Evolutionary conservation across 2,888 invertebrate genomes (phyloP).

Genomic region (Lissocephala sabroskyi): DNA sequence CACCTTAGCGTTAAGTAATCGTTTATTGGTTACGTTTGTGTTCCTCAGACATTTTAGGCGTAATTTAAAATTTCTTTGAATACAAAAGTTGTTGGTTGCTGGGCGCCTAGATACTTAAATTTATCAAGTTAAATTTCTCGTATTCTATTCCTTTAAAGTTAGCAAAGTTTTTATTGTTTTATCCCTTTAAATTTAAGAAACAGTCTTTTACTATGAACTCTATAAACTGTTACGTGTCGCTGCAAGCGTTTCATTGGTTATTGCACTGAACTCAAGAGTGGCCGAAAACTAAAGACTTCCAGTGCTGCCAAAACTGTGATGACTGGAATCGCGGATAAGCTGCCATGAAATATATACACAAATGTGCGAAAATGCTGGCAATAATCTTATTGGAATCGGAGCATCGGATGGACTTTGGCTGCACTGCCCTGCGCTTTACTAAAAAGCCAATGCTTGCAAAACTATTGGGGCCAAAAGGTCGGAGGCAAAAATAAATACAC

Average conservation of each 20-base stretch:
- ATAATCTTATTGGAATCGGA: no score
- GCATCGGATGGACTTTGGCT: no score
- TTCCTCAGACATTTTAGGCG: not conserved
- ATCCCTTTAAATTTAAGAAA: slow-evolving; percentile 47
- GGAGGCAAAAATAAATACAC: slow-evolving; percentile 30
- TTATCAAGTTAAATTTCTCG: slow-evolving; percentile 14
- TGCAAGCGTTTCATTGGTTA: not conserved
- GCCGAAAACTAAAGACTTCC: slow-evolving; percentile 8
- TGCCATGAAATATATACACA: no score
- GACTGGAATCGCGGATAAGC: slow-evolving; percentile 48
- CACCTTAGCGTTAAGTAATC: not conserved
- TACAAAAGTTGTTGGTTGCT: slow-evolving; percentile 11
- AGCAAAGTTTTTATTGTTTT: slow-evolving; percentile 13
- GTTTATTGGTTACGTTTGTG: not conserved
- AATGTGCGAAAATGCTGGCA: no score
- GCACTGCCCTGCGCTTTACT: no score
- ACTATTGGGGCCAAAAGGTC: not conserved
- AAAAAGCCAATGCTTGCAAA: not conserved
- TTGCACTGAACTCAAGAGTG: slow-evolving; percentile 10
- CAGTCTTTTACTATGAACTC: slow-evolving; percentile 64
- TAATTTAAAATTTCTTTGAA: not conserved
- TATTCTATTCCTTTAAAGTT: slow-evolving; percentile 8
- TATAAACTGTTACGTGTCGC: slow-evolving; percentile 47
- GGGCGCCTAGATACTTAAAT: slow-evolving; percentile 30
- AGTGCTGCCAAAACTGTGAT: slow-evolving; percentile 30